Percentiles rank a stretch among this genome's conserved stretches.
Conservation (phyloP, 2,113 vertebrate genomes). For the Solea solea region DNA sequence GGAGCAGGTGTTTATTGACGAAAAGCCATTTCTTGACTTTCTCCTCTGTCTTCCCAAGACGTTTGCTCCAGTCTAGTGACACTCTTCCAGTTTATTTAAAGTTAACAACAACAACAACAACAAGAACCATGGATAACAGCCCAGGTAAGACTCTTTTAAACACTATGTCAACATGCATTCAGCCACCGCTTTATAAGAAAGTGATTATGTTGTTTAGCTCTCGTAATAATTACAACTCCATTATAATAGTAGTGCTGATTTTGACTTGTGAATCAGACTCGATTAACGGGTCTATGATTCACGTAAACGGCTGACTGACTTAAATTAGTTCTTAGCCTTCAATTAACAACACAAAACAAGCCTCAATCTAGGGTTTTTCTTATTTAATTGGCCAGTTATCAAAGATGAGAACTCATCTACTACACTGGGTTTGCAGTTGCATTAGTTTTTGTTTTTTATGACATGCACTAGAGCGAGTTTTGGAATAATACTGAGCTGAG, state of each 20-base stretch:
- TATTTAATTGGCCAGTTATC: background rate
- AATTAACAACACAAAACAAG: too few relatives aligned
- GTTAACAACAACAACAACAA: conserved; percentile 11
- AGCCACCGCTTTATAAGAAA: background rate
- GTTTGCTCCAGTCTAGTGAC: conserved; percentile 42
- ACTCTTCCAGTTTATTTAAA: conserved; percentile 27
- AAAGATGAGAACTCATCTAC: background rate
- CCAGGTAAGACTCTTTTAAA: conserved; percentile 65
- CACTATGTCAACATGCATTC: background rate
- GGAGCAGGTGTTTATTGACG: conserved; percentile 51
- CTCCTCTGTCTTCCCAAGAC: conserved; percentile 41
- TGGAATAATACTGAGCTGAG: too few relatives aligned
- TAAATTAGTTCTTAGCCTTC: too few relatives aligned
- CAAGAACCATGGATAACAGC: conserved; percentile 79
- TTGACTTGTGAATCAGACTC: background rate
- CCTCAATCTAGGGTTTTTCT: too few relatives aligned
- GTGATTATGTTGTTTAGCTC: background rate
- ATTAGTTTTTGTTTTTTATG: too few relatives aligned
- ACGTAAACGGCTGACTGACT: background rate
- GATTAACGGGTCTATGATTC: background rate
- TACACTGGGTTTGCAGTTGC: too few relatives aligned
- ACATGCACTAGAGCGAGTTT: too few relatives aligned
- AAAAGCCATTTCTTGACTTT: conserved; percentile 46
- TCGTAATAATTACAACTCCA: background rate
- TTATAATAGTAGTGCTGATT: conserved; percentile 5